Base-by-base conservation (phyloP, 2,113 vertebrate species). In the Psephotus haematonotus region DNA sequence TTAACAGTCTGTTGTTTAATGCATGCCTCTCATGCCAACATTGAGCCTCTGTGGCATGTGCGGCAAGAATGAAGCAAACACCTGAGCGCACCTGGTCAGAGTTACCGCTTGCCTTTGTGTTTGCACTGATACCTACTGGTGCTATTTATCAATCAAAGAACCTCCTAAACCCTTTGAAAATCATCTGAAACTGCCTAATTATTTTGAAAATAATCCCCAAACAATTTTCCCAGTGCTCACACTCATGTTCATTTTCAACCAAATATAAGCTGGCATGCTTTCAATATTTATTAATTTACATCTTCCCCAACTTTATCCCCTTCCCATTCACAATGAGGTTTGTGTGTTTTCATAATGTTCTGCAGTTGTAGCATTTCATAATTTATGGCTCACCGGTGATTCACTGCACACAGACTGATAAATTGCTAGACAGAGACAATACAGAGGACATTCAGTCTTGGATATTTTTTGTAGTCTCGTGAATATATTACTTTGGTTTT, bases 401-500 rank as follows among this genome's bases (percentile, higher is more conserved):
- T 70, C 39, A 46, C 9, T 49, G 43, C 44, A 25, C 25, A 68
- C 4, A 80, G 63, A 65, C 9, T 78, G 76, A 86, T 86, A 86
- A 74, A 86, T 55, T 75, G 37, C n/a, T 43, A 27, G 49, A 39
- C 44, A 83, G 50, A 44, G 50, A 65, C 82, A 87, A 84, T 39
- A 35, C 31, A 80, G 33, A 33, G 68, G 44, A 84, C 72, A 65
- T 47, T 65, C 28, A 57, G 25, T 71, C n/a, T 65, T 62, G 14
- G 2, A 52, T 52, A 62, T 43, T 52, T 67, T 46, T 57, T n/a
- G 5, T 63, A 52, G 39, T 55, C 18, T 82, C 0, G 4, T 72
- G n/a, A 41, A 49, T 69, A 24, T 57, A 77, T 90, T 89, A 65
- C n/a, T 76, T 86, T 67, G 53, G 13, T 20, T 89, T 92, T 90